Conservation (phyloP, 2,888 invertebrate species). For the Flexamia atlantica region DNA sequence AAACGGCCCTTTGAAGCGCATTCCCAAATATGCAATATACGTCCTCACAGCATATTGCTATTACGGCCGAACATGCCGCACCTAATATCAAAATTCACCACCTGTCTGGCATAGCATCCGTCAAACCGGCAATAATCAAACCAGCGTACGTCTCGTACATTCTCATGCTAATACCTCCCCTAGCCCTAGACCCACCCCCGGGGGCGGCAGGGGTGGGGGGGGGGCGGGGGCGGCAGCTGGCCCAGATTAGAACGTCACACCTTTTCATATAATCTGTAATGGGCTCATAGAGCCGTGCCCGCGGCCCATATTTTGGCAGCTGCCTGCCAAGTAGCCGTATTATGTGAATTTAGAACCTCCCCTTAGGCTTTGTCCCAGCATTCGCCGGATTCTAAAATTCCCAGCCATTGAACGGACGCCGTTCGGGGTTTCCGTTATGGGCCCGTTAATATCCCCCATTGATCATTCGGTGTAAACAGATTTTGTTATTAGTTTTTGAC, state of each 20-base stretch:
- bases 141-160: conserved; percentile 11
- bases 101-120: conserved; percentile 11
- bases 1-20: too few species aligned
- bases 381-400: conserved; percentile 46
- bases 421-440: neutral
- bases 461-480: conserved; percentile 10
- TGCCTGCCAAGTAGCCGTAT: conserved; percentile 54
- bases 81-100: neutral
- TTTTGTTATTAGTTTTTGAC: conserved; percentile 54
- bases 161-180: conserved; percentile 44
- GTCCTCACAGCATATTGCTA: neutral
- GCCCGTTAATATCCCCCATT: conserved; percentile 16
- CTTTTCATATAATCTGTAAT: conserved; percentile 59
- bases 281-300: conserved; percentile 41
- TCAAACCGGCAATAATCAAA: conserved; percentile 12
- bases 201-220: neutral
- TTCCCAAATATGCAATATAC: neutral
- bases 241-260: conserved; percentile 59
- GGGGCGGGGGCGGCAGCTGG: conserved; percentile 8
- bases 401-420: conserved; percentile 7
- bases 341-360: conserved; percentile 33
- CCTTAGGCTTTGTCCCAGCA: neutral
- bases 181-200: conserved; percentile 6
- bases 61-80: neutral
- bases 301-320: conserved; percentile 58